Evolutionary conservation across 2,797 vertebrate species (phyloP).

Genomic region (Sebastes aleutianus): DNA sequence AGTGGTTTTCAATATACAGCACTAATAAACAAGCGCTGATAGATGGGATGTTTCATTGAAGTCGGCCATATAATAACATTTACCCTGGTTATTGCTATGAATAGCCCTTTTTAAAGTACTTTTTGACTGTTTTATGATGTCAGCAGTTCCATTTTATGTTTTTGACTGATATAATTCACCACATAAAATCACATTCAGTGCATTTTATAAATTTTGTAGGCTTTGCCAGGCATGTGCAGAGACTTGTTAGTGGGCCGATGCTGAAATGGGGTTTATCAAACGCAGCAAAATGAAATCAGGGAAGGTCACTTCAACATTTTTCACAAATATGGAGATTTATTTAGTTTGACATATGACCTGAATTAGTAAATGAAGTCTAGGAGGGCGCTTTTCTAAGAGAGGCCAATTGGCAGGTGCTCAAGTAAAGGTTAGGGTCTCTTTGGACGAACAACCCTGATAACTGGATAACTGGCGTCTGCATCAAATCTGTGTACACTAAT

Average conservation of each 20-base stretch:
- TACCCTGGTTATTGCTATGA: not conserved
- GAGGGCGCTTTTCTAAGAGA: constrained; percentile 12
- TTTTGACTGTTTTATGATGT: not conserved
- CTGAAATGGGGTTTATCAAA: not conserved
- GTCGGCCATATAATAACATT: not conserved
- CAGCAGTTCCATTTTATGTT: not conserved
- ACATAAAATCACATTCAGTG: constrained; percentile 6
- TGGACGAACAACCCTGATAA: not conserved
- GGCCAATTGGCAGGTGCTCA: constrained; percentile 32
- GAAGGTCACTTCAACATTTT: constrained; percentile 2
- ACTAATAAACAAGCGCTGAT: constrained; percentile 13
- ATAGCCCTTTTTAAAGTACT: not conserved
- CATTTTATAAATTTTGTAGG: not conserved
- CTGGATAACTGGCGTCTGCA: not conserved
- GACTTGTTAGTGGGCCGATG: not conserved
- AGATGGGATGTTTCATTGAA: not conserved
- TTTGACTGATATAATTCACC: not conserved
- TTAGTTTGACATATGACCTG: constrained; percentile 35
- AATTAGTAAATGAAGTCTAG: constrained; percentile 26
- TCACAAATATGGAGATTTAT: constrained; percentile 14
- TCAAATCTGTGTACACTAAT: not conserved
- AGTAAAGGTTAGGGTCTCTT: constrained; percentile 16
- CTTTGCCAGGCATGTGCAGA: not conserved
- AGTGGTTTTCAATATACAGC: not conserved
- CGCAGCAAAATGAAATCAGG: not conserved